Percentiles rank a stretch among this genome's conserved stretches.
Evolutionary conservation across 2,113 vertebrate species (phyloP).

Genomic region (Bettongia penicillata): DNA sequence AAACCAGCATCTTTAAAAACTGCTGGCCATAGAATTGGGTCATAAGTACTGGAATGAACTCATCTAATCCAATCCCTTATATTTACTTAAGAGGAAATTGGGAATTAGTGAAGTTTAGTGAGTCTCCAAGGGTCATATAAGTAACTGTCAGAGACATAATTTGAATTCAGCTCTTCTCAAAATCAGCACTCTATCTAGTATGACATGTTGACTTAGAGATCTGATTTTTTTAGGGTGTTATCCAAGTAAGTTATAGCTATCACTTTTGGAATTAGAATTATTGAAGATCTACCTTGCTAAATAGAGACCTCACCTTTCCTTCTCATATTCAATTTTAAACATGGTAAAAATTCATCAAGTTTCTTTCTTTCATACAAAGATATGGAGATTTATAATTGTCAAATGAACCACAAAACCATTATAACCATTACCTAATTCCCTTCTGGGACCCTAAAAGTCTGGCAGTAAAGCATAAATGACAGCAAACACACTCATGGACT

Average conservation of each 20-base stretch:
- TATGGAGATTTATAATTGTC: neutral
- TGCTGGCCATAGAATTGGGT: neutral
- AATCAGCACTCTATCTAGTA: neutral
- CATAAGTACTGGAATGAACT: slow-evolving; percentile 2
- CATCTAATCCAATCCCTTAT: neutral
- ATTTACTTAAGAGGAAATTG: slow-evolving; percentile 33
- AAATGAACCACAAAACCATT: neutral
- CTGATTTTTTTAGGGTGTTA: neutral
- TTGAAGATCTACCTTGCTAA: neutral
- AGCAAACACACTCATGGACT: neutral
- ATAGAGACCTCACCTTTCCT: neutral
- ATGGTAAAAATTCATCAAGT: neutral
- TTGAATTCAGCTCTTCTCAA: neutral
- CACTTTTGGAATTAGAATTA: neutral
- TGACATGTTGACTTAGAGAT: neutral
- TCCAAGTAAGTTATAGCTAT: neutral
- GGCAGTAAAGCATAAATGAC: slow-evolving; percentile 21
- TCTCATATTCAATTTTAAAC: neutral
- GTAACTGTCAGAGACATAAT: too few species aligned
- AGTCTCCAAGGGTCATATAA: neutral
- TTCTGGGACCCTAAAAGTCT: accelerated
- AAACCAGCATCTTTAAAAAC: slow-evolving; percentile 14
- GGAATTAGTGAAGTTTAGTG: neutral
- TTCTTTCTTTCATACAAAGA: neutral
- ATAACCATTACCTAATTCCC: neutral